Conservation (phyloP, 2,797 vertebrate species). For the Spea hammondii region DNA sequence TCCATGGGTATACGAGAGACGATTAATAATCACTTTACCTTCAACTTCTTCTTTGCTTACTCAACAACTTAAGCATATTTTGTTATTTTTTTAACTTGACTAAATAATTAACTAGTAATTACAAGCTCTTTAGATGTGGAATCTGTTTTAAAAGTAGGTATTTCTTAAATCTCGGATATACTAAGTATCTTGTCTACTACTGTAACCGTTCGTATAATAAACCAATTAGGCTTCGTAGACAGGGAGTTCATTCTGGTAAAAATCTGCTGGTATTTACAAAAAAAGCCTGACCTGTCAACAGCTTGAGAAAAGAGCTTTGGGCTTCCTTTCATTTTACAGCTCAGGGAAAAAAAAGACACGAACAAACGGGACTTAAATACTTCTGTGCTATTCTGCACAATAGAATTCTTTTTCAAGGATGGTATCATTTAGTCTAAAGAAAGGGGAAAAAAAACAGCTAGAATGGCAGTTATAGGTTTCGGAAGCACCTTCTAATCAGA, state of each 20-base stretch:
- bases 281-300: slow-evolving; percentile 61
- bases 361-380: slow-evolving; percentile 28
- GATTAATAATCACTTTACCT: too few relatives aligned
- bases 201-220: slow-evolving; percentile 47
- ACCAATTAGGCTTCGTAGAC: slow-evolving; percentile 49
- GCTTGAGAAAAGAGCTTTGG: slow-evolving; percentile 59
- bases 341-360: slow-evolving; percentile 47
- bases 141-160: not conserved
- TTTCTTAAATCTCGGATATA: not conserved
- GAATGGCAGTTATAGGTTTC: slow-evolving; percentile 74
- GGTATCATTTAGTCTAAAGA: slow-evolving; percentile 75
- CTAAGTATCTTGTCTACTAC: slow-evolving; percentile 39
- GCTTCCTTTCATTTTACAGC: slow-evolving; percentile 65
- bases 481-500: slow-evolving; percentile 88
- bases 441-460: slow-evolving; percentile 70
- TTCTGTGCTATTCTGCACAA: slow-evolving; percentile 58
- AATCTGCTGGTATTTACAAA: slow-evolving; percentile 61
- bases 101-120: too few relatives aligned
- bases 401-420: slow-evolving; percentile 66
- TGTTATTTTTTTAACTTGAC: too few relatives aligned
- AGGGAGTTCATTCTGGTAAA: slow-evolving; percentile 54
- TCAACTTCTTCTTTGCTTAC: too few relatives aligned
- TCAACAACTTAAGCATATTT: too few relatives aligned
- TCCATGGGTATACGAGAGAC: too few relatives aligned
- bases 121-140: not conserved